Percentiles rank a stretch among this genome's conserved stretches.
Evolutionary conservation across 2,888 invertebrate genomes (phyloP).

Genomic region (Onthophagus sagittarius): DNA sequence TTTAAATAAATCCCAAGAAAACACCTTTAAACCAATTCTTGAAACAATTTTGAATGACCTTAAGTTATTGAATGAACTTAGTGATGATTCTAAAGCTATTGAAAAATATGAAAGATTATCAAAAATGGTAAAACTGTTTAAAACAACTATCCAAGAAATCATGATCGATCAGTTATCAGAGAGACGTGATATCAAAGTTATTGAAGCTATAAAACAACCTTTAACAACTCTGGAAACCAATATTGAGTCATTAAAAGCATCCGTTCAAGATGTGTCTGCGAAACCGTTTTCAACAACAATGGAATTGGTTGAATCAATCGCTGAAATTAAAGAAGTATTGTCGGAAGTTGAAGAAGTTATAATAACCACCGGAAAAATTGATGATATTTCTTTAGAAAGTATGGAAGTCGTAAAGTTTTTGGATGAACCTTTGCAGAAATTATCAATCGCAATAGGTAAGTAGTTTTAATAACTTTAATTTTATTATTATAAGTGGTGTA

Average conservation of each 20-base stretch:
- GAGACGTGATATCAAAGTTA: constrained; percentile 17
- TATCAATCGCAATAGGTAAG: constrained; percentile 22
- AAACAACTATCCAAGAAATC: background rate
- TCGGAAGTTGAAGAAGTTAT: constrained; percentile 15
- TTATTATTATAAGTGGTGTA: background rate
- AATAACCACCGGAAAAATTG: constrained; percentile 11
- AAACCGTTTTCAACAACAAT: constrained; percentile 2
- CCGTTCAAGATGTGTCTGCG: constrained; percentile 8
- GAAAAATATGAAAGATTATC: constrained; percentile 2
- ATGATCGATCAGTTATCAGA: background rate
- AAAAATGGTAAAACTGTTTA: background rate
- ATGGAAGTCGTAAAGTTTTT: constrained; percentile 10
- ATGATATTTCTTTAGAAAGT: constrained; percentile 16
- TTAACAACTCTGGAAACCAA: constrained; percentile 14
- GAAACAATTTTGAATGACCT: background rate
- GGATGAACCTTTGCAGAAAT: constrained; percentile 22
- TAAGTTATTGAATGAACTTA: background rate
- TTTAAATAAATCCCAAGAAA: background rate
- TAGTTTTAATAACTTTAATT: background rate
- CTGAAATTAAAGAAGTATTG: constrained; percentile 10
- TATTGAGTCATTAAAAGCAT: constrained; percentile 5
- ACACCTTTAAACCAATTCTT: background rate
- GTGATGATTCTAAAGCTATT: background rate
- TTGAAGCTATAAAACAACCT: constrained; percentile 22
- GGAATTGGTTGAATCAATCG: constrained; percentile 13